phyloP scores from a whole-genome alignment of 2,888 invertebrate species.

The Thyatira batis region DNA sequence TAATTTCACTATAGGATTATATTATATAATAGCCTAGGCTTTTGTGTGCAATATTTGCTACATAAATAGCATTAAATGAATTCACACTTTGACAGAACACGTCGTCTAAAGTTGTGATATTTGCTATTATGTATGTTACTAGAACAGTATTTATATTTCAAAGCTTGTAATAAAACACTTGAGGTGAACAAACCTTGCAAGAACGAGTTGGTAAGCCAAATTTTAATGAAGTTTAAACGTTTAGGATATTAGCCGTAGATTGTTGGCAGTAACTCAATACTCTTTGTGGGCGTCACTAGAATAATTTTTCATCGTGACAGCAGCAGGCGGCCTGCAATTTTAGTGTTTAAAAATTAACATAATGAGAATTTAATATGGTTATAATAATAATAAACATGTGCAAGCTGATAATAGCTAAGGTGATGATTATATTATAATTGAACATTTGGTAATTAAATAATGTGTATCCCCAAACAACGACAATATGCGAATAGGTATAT shows the following conservation, averaged over 20 bases:
- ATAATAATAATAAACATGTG: background rate
- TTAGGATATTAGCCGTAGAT: conserved; percentile 26
- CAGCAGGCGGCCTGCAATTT: conserved; percentile 3
- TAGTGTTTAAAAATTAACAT: background rate
- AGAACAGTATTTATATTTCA: conserved; percentile 6
- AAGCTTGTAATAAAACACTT: conserved; percentile 6
- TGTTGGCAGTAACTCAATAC: conserved; percentile 51
- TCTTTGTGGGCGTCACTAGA: conserved; percentile 21
- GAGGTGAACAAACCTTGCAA: conserved; percentile 34
- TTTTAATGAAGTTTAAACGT: conserved; percentile 30
- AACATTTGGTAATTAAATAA: no score
- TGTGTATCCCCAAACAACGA: no score
- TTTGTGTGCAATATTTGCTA: no score
- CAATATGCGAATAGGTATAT: no score
- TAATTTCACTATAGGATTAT: no score
- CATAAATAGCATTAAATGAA: background rate
- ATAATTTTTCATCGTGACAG: conserved; percentile 32
- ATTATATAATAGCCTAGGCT: no score
- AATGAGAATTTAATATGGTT: background rate
- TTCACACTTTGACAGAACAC: background rate
- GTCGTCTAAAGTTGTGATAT: background rate
- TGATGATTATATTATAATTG: no score
- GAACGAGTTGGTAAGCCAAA: conserved; percentile 27
- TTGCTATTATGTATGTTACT: background rate
- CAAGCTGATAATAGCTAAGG: no score